Conservation (phyloP, 92 coral and sea anemone species). For the Phenganax marumi region DNA sequence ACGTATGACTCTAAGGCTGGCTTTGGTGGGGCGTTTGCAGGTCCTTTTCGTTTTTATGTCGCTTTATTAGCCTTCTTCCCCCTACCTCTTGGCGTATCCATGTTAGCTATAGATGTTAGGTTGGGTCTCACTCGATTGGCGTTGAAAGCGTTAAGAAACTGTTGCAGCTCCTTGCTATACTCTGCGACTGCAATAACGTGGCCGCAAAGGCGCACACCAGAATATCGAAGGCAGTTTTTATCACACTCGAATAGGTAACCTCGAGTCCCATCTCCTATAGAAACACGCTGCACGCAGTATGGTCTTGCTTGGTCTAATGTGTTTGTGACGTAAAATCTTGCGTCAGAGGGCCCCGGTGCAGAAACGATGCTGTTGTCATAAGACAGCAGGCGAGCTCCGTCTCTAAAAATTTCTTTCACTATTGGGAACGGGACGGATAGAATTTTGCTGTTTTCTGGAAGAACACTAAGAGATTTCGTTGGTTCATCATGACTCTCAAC, state of each 20-base stretch:
- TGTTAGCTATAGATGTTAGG: slow-evolving; percentile 3
- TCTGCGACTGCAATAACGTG: slow-evolving; percentile 50
- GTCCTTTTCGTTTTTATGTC: slow-evolving; percentile 11
- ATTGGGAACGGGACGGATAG: slow-evolving; percentile 8
- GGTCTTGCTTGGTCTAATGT: neutral
- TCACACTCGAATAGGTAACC: slow-evolving; percentile 8
- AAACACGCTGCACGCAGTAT: slow-evolving; percentile 5
- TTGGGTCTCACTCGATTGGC: neutral
- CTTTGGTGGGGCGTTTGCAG: slow-evolving; percentile 1
- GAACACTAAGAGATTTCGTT: neutral
- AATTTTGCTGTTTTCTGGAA: slow-evolving; percentile 21
- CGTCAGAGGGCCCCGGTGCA: neutral
- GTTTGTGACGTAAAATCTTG: neutral
- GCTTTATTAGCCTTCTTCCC: slow-evolving; percentile 11
- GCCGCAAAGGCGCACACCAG: slow-evolving; percentile 39
- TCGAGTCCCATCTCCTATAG: neutral
- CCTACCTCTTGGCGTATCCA: neutral
- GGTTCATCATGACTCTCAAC: neutral
- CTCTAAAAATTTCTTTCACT: slow-evolving; percentile 10
- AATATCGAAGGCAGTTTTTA: slow-evolving; percentile 8
- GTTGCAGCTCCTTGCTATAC: slow-evolving; percentile 27
- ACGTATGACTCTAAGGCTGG: neutral
- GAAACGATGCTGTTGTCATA: neutral
- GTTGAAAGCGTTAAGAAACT: slow-evolving; percentile 26
- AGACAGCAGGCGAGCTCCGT: neutral